Base-by-base conservation (phyloP, 2,113 vertebrate genomes). In the Oreochromis aureus region DNA sequence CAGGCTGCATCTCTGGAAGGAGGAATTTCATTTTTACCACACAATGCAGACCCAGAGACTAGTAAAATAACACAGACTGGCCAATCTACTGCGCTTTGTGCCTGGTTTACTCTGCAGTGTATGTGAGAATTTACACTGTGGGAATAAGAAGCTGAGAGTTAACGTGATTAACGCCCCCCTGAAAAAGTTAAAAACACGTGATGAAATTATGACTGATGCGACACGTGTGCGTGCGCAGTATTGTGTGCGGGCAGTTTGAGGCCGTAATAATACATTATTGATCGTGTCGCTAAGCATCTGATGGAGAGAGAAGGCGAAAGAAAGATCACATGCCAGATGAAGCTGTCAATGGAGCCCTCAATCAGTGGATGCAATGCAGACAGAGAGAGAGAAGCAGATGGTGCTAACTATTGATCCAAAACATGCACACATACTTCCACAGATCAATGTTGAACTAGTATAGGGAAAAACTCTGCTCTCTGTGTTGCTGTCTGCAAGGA, bases 261-360 rank as follows among this genome's bases (percentile, higher is more conserved):
- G 87, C 90, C 90, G 71, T 89, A 87, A 90, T 92, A 91, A 91
- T 87, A 85, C 69, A 79, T 86, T 90, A 93, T 92, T 89, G 93
- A 94, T 93, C 76, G 24, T 91, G 91, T 92, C 66, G 89, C 86
- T 86, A 91, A 84, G 83, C 79, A 76, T 86, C 80, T 80, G 83
- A 84, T 84, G 51, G 63, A 79, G 55, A 87, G 81, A 81, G 81
- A 78, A 83, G 44, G 16, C n/a, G 63, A 44, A 46, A 46, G 81
- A 84, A 61, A 83, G 87, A 93, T 93, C 87, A 89, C 86, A 90
- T 82, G 92, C 22, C 85, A 59, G 91, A 95, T 93, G 84, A 94
- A 94, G 92, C 90, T 92, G 93, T 96, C 94, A 94, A 89, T 93
- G 93, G 48, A 88, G 85, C 80, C 90, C 56, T 95, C 90, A 94